phyloP scores from a whole-genome alignment of 2,113 vertebrate genomes.

The Macquaria ambigua region DNA sequence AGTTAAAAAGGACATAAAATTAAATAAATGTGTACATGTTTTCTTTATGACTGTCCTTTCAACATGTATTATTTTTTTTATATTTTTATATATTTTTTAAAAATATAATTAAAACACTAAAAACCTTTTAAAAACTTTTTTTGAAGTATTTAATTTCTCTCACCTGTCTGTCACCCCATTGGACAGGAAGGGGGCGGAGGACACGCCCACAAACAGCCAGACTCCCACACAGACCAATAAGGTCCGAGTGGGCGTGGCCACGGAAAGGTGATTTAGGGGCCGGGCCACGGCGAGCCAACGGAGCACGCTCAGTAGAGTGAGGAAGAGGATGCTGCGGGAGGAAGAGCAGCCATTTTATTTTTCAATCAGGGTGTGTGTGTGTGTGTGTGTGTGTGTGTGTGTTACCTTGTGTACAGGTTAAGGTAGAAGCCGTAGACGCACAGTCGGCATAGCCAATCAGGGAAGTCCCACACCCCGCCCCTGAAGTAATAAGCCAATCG shows the following conservation, averaged over 20 bases:
- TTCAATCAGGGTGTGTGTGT: background rate
- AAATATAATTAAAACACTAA: too few species aligned
- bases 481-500: slow-evolving; percentile 80
- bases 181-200: slow-evolving; percentile 74
- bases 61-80: too few species aligned
- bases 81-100: too few species aligned
- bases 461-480: slow-evolving; percentile 68
- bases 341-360: background rate
- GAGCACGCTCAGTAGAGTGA: slow-evolving; percentile 80
- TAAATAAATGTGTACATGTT: too few species aligned
- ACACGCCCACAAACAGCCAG: slow-evolving; percentile 76
- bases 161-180: slow-evolving; percentile 44
- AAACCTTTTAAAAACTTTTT: too few species aligned
- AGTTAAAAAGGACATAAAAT: too few species aligned
- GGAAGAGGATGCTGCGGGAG: slow-evolving; percentile 78
- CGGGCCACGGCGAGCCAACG: slow-evolving; percentile 78
- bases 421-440: slow-evolving; percentile 81
- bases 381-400: background rate
- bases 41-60: too few species aligned
- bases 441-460: slow-evolving; percentile 81
- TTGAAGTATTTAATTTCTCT: background rate
- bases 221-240: slow-evolving; percentile 65
- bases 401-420: slow-evolving; percentile 82
- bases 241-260: slow-evolving; percentile 52
- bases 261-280: slow-evolving; percentile 39